These are phyloP conservation scores for Plumapathes pennacea DNA, from an alignment of 92 coral and sea anemone species.

Conservation along the genomic window DNA sequence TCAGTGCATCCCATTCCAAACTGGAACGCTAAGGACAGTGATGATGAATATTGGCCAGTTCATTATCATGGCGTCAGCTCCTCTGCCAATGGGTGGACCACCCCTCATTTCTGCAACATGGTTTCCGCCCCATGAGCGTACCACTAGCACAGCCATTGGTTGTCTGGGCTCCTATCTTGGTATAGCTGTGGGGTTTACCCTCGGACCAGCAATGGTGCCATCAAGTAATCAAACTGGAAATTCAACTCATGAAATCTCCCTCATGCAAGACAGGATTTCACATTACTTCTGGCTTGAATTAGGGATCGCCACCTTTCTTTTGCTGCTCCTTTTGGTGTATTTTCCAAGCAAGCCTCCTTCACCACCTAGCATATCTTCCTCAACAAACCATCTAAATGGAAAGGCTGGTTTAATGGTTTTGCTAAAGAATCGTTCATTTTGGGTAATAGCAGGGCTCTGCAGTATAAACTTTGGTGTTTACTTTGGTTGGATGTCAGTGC, in stretches of 20 bases:
- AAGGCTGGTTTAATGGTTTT: slow-evolving; percentile 5
- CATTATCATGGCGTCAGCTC: slow-evolving; percentile 46
- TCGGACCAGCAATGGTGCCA: slow-evolving; percentile 76
- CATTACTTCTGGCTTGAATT: slow-evolving; percentile 47
- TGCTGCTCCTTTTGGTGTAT: slow-evolving; percentile 55
- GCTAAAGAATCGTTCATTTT: slow-evolving; percentile 31
- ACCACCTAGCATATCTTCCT: slow-evolving; percentile 69
- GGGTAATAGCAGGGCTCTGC: slow-evolving; percentile 38
- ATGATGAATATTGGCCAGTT: slow-evolving; percentile 72
- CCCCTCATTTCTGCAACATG: slow-evolving; percentile 86
- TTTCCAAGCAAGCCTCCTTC: slow-evolving; percentile 74
- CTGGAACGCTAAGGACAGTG: slow-evolving; percentile 24
- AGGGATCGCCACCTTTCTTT: slow-evolving; percentile 36
- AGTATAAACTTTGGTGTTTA: slow-evolving; percentile 54
- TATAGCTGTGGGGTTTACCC: slow-evolving; percentile 46
- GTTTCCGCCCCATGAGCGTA: slow-evolving; percentile 79
- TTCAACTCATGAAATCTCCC: neutral
- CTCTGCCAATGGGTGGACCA: slow-evolving; percentile 69
- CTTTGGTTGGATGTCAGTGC: slow-evolving; percentile 70
- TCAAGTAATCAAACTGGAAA: slow-evolving; percentile 1
- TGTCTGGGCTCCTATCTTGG: slow-evolving; percentile 66
- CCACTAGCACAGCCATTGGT: slow-evolving; percentile 73
- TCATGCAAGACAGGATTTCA: slow-evolving; percentile 1
- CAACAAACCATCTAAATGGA: slow-evolving; percentile 12
- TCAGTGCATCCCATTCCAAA: slow-evolving; percentile 54